A percentile compares a stretch with the other conserved stretches of the same genome.
Conservation (phyloP, 2,113 vertebrate species). For the Erinaceus europaeus region DNA sequence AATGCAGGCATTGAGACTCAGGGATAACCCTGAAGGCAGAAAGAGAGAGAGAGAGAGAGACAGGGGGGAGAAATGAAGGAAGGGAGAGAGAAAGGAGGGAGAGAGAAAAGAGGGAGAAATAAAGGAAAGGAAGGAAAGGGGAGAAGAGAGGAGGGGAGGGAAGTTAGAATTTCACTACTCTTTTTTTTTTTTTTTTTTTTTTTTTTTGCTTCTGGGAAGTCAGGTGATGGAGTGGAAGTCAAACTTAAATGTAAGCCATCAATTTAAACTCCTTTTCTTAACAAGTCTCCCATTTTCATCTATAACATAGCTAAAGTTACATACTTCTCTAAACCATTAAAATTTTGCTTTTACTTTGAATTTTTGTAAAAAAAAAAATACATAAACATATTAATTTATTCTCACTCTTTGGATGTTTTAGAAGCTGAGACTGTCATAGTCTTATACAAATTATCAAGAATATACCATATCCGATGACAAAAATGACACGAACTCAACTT, state of each 20-base stretch:
- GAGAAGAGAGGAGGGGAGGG: too few species aligned
- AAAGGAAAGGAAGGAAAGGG: too few species aligned
- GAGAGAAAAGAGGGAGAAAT: too few species aligned
- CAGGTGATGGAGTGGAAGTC: too few species aligned
- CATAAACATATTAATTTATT: background rate
- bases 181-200: too few species aligned
- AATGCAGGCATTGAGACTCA: too few species aligned
- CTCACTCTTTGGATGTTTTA: background rate
- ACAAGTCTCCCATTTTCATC: background rate
- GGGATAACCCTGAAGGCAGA: too few species aligned
- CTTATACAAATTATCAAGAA: background rate
- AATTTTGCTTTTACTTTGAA: background rate
- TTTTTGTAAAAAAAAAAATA: background rate
- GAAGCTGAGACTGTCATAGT: background rate
- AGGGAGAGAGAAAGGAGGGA: too few species aligned
- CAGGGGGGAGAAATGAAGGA: too few species aligned
- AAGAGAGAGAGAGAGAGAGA: too few species aligned
- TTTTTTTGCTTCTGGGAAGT: too few species aligned
- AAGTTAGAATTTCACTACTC: too few species aligned
- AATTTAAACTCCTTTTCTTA: background rate
- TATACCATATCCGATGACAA: background rate
- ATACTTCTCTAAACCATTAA: background rate
- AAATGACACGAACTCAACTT: background rate
- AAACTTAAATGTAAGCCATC: background rate
- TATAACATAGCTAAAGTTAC: background rate